Evolutionary conservation across 1,140 invertebrate species (phyloP), one percentile per base, ranked within the genome.

Genomic region (Drosophila repleta): DNA sequence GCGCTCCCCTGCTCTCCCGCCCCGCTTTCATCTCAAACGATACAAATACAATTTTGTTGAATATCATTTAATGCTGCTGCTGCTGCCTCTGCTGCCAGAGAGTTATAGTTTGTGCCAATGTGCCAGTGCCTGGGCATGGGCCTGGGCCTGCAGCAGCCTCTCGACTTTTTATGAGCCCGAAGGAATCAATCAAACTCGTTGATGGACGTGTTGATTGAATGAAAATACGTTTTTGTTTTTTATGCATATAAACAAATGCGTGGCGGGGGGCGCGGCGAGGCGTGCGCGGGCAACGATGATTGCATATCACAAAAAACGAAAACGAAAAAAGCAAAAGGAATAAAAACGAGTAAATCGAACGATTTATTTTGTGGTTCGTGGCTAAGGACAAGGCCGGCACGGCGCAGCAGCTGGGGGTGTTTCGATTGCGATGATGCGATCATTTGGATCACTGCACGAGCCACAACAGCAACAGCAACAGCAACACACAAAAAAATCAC

Each of bases 181-280:
- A 80, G 90, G 81, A 90, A 90, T 90, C 89, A 90, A 90, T 90
- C 89, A 90, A 90, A 90, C 66, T 74, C 78, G 76, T 79, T 90
- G 89, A 90, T 90, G 81, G 89, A 90, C 89, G 90, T 90, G 89
- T 90, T 90, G 89, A 90, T 90, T 90, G 89, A 90, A 90, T 90
- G 90, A 90, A 90, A 90, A 90, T 90, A 90, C 76, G 69, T 84
- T 79, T 69, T 88, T 89, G 79, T 88, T 88, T 83, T 88, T 88
- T 88, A 77, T 87, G 83, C 83, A 89, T 83, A 89, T 88, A 88
- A 88, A 89, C 84, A 89, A 88, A 88, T 75, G 66, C 24, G 64
- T 67, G 63, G n/a, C 35, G 32, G 1, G 29, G 7, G 32, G 32
- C 32, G 3, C 10, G 32, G 20, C 20, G 20, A 51, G 24, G 43